These are phyloP conservation scores for Ditula angustiorana DNA, from an alignment of 2,888 invertebrate genomes.

Conservation along the genomic window DNA sequence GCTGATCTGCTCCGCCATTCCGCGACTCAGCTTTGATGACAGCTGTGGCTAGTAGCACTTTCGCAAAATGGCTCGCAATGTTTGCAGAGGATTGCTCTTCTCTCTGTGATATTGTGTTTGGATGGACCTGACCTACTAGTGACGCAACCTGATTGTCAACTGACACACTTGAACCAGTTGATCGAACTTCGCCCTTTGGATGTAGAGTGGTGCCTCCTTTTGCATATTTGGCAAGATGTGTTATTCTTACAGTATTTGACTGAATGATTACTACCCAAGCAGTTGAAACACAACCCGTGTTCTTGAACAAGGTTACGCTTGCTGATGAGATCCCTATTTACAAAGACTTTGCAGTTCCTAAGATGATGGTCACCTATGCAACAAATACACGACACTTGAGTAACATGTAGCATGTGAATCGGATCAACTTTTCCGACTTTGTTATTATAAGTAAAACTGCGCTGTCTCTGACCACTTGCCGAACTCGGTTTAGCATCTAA, in stretches of 20 bases:
- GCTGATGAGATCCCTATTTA: background rate
- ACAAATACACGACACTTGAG: background rate
- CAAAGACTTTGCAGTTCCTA: conserved; percentile 11
- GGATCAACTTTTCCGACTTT: background rate
- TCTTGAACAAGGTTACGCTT: conserved; percentile 8
- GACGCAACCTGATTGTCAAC: background rate
- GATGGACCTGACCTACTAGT: background rate
- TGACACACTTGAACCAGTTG: background rate
- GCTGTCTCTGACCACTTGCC: background rate
- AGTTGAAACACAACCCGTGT: conserved; percentile 17
- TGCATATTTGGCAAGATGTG: too few relatives aligned
- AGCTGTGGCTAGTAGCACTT: conserved; percentile 1
- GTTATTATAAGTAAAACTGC: background rate
- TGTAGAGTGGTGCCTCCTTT: conserved; percentile 15
- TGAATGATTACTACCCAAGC: too few relatives aligned
- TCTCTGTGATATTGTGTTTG: background rate
- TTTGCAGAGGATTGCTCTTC: background rate
- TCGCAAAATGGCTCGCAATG: background rate
- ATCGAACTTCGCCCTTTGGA: background rate
- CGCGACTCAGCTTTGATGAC: background rate
- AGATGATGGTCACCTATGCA: conserved; percentile 2
- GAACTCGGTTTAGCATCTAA: conserved; percentile 20
- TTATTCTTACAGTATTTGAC: too few relatives aligned
- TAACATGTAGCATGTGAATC: background rate
- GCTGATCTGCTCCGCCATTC: background rate